Evolutionary conservation across 2,113 vertebrate species (phyloP).

Genomic region (Tetraodon nigroviridis): DNA sequence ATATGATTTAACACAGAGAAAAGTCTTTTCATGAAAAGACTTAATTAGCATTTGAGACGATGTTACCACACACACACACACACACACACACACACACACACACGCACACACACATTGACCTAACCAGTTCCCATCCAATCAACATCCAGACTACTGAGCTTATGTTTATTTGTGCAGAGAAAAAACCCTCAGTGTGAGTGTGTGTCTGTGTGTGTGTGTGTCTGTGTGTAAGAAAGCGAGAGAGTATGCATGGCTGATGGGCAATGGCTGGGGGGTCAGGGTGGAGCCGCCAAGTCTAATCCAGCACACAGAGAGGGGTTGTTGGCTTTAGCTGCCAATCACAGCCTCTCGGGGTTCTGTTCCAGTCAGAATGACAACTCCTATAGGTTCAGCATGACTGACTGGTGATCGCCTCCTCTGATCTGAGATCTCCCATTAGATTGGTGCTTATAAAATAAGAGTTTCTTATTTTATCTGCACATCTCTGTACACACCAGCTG

Average conservation of each 20-base stretch:
- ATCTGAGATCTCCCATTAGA: too few relatives aligned
- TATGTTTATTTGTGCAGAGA: background rate
- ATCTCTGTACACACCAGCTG: too few relatives aligned
- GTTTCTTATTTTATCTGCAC: too few relatives aligned
- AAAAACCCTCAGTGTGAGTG: background rate
- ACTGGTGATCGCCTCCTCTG: background rate
- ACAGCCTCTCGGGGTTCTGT: slow-evolving; percentile 5
- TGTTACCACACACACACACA: background rate
- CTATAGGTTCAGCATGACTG: background rate
- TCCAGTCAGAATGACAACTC: too few relatives aligned
- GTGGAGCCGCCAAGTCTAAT: slow-evolving; percentile 66
- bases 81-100: slow-evolving; percentile 2
- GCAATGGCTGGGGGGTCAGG: slow-evolving; percentile 40
- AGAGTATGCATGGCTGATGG: slow-evolving; percentile 4
- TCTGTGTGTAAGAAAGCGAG: slow-evolving; percentile 8
- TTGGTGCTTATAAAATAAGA: too few relatives aligned
- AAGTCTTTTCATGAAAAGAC: slow-evolving; percentile 29
- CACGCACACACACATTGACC: background rate
- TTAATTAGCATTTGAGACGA: slow-evolving; percentile 4
- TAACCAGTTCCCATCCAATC: slow-evolving; percentile 25
- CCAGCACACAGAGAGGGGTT: slow-evolving; percentile 50
- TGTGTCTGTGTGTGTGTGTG: slow-evolving; percentile 9
- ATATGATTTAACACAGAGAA: slow-evolving; percentile 16
- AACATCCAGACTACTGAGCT: slow-evolving; percentile 1
- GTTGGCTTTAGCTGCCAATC: slow-evolving; percentile 29